These are phyloP conservation scores for Pseudopleuronectes americanus DNA, from an alignment of 2,797 vertebrate genomes.

Conservation along the genomic window DNA sequence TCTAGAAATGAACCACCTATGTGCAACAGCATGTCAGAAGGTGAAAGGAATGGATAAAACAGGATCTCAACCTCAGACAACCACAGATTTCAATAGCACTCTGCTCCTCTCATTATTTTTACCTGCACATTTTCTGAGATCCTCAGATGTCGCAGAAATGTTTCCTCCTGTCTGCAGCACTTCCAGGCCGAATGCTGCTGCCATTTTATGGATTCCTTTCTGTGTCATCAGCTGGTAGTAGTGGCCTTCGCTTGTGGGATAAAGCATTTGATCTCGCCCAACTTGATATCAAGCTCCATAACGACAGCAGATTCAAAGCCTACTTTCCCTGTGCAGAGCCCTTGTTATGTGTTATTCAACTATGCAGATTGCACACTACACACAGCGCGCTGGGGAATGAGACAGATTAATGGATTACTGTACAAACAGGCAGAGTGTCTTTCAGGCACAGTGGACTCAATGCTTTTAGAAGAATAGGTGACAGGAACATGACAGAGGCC, in stretches of 20 bases:
- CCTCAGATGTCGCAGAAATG: conserved; percentile 67
- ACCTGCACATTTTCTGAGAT: conserved; percentile 13
- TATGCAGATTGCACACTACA: conserved; percentile 18
- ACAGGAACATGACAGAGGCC: conserved; percentile 29
- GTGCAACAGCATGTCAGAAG: background rate
- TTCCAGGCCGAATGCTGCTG: conserved; percentile 56
- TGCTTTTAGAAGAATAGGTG: conserved; percentile 22
- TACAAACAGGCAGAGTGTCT: conserved; percentile 27
- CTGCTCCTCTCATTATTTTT: conserved; percentile 46
- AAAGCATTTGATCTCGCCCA: conserved; percentile 42
- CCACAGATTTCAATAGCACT: conserved; percentile 18
- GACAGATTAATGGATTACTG: conserved; percentile 46
- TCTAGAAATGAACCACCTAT: background rate
- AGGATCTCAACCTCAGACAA: conserved; percentile 1
- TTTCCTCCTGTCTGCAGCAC: conserved; percentile 31
- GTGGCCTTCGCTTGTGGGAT: conserved; percentile 61
- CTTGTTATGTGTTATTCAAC: conserved; percentile 34
- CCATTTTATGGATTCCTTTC: conserved; percentile 68
- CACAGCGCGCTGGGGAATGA: conserved; percentile 18
- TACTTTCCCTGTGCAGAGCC: background rate
- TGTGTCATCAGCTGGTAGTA: conserved; percentile 58
- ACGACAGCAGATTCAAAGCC: background rate
- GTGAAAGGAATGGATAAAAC: background rate
- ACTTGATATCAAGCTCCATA: conserved; percentile 2
- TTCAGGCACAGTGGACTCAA: conserved; percentile 7